These are phyloP conservation scores for Clarias laeviceps DNA, from an alignment of 2,797 vertebrate species.

Conservation along the genomic window DNA sequence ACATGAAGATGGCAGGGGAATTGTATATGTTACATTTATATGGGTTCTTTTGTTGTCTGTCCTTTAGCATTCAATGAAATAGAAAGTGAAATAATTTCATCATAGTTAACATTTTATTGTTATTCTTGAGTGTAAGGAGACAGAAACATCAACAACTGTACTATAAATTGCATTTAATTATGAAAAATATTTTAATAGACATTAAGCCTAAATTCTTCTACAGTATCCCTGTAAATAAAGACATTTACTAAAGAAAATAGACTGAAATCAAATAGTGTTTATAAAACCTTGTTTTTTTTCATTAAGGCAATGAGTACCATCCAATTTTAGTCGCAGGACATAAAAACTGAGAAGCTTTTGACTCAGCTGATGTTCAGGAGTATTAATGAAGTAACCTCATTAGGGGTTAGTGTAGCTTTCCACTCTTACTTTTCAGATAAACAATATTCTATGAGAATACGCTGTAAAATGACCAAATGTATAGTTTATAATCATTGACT, in stretches of 20 bases:
- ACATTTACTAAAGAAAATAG: neutral
- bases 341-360: constrained; percentile 42
- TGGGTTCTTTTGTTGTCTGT: constrained; percentile 30
- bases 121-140: constrained; percentile 42
- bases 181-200: neutral
- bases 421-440: constrained; percentile 13
- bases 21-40: constrained; percentile 6
- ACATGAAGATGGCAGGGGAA: constrained; percentile 20
- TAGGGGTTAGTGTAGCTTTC: constrained; percentile 33
- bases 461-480: neutral
- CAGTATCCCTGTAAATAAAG: neutral
- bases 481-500: neutral
- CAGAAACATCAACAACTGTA: neutral
- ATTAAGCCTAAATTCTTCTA: neutral
- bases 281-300: constrained; percentile 34
- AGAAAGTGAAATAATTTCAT: constrained; percentile 29
- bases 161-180: neutral
- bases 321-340: constrained; percentile 33
- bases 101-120: constrained; percentile 50
- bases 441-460: neutral
- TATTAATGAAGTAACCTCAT: constrained; percentile 47
- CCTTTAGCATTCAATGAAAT: constrained; percentile 18
- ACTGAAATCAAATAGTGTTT: neutral
- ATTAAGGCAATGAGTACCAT: constrained; percentile 53
- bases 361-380: constrained; percentile 34